Evolutionary conservation across 2,888 invertebrate genomes (phyloP).

Genomic region (Cataglyphis altisquamis): DNA sequence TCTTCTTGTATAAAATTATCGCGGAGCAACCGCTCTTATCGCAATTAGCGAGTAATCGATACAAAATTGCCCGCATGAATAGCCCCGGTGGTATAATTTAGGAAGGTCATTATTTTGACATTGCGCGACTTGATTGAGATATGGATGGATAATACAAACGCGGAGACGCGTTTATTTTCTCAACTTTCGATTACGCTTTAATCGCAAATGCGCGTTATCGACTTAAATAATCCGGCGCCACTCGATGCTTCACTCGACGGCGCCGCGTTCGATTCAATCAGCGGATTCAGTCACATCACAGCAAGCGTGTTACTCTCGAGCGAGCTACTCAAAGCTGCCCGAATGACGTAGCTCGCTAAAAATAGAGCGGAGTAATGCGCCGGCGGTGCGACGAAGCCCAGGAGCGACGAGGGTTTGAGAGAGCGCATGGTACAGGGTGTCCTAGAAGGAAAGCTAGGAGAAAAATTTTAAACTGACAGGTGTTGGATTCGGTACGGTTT

Average conservation of each 20-base stretch:
- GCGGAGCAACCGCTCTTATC: background rate
- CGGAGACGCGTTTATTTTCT: slow-evolving; percentile 49
- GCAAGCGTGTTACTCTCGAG: slow-evolving; percentile 57
- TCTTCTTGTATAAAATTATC: slow-evolving; percentile 35
- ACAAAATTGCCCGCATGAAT: slow-evolving; percentile 27
- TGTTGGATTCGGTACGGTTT: background rate
- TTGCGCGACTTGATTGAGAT: slow-evolving; percentile 21
- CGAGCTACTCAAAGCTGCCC: slow-evolving; percentile 59
- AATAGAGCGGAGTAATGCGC: slow-evolving; percentile 63
- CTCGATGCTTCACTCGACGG: slow-evolving; percentile 45
- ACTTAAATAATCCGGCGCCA: slow-evolving; percentile 50
- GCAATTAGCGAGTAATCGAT: slow-evolving; percentile 41
- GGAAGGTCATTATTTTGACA: slow-evolving; percentile 34
- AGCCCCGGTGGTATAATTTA: background rate
- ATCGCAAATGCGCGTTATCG: slow-evolving; percentile 55
- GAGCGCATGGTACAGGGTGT: slow-evolving; percentile 14
- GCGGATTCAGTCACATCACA: slow-evolving; percentile 41
- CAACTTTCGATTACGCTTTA: slow-evolving; percentile 64
- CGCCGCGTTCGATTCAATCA: slow-evolving; percentile 65
- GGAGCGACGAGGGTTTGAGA: slow-evolving; percentile 51
- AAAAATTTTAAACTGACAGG: background rate
- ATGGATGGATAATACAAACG: slow-evolving; percentile 15
- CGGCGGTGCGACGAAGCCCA: slow-evolving; percentile 34
- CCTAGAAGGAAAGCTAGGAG: background rate
- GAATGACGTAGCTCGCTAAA: slow-evolving; percentile 70